These are phyloP conservation scores for Pseudorasbora parva DNA, from an alignment of 2,113 vertebrate species.

Conservation along the genomic window DNA sequence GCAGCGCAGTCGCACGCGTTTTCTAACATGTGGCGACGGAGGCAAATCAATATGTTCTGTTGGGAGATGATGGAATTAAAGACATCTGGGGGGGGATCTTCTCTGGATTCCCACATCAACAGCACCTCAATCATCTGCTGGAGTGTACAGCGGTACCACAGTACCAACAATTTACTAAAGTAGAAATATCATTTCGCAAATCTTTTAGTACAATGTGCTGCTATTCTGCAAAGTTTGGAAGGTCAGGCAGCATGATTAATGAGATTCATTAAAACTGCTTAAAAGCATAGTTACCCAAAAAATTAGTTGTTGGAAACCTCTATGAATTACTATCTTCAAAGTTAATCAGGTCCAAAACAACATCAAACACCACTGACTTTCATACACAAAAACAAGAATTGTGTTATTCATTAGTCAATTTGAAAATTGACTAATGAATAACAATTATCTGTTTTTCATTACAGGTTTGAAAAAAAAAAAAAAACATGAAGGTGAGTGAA, in stretches of 20 bases:
- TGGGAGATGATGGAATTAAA: constrained; percentile 37
- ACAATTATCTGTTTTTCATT: too few species aligned
- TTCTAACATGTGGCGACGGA: constrained; percentile 24
- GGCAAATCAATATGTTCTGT: constrained; percentile 21
- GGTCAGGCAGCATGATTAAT: not conserved
- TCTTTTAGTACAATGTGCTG: not conserved
- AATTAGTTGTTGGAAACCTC: not conserved
- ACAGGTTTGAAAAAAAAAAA: too few species aligned
- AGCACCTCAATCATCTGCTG: constrained; percentile 25
- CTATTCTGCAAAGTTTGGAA: not conserved
- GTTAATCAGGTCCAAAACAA: too few species aligned
- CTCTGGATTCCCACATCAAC: constrained; percentile 45
- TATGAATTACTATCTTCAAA: too few species aligned
- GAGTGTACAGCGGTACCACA: not conserved
- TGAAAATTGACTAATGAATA: too few species aligned
- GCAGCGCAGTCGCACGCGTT: not conserved
- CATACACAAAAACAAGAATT: too few species aligned
- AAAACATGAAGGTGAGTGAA: too few species aligned
- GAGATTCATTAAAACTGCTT: not conserved
- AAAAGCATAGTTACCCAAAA: not conserved
- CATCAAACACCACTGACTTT: too few species aligned
- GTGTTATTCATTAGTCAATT: too few species aligned
- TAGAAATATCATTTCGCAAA: not conserved
- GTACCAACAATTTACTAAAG: not conserved
- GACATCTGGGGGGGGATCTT: constrained; percentile 28